Percentiles rank a stretch among this genome's conserved stretches.
These are phyloP conservation scores for Drosophila vallismaia DNA, from an alignment of 2,888 invertebrate species.

Conservation along the genomic window DNA sequence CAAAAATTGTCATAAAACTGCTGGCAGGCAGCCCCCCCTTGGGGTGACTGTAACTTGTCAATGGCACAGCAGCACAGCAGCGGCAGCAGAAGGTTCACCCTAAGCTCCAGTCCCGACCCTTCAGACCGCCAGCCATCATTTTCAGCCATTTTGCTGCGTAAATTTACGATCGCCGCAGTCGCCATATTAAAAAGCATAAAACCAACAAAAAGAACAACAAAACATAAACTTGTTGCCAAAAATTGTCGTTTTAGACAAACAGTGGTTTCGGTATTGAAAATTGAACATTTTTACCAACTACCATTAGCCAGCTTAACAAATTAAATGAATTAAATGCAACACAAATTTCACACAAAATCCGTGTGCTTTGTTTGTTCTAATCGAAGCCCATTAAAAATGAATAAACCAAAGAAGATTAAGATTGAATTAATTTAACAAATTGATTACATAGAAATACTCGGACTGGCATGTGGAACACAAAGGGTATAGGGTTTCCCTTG, in stretches of 20 bases:
- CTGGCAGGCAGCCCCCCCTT: conserved; percentile 48
- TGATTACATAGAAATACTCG: not conserved
- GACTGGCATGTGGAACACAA: not conserved
- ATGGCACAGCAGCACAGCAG: conserved; percentile 57
- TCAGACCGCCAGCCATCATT: conserved; percentile 1
- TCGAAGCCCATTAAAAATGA: conserved; percentile 1
- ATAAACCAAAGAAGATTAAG: not conserved
- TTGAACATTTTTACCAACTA: not conserved
- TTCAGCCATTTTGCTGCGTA: conserved; percentile 47
- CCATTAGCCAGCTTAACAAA: not conserved
- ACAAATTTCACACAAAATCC: not conserved
- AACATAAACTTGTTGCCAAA: conserved; percentile 39
- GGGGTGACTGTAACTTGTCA: conserved; percentile 63
- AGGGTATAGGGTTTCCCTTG: not conserved
- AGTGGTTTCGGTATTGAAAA: not conserved
- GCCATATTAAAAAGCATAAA: conserved; percentile 76
- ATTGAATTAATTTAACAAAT: conserved; percentile 1
- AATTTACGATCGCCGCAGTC: conserved; percentile 67
- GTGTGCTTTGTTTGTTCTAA: not conserved
- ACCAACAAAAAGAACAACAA: conserved; percentile 38
- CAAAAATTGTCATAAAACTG: conserved; percentile 58
- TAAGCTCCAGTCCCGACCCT: not conserved
- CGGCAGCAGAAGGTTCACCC: conserved; percentile 17
- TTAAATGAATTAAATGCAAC: not conserved
- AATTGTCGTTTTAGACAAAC: conserved; percentile 11